Evolutionary conservation across 2,113 vertebrate species (phyloP).

Genomic region (Eleginops maclovinus): DNA sequence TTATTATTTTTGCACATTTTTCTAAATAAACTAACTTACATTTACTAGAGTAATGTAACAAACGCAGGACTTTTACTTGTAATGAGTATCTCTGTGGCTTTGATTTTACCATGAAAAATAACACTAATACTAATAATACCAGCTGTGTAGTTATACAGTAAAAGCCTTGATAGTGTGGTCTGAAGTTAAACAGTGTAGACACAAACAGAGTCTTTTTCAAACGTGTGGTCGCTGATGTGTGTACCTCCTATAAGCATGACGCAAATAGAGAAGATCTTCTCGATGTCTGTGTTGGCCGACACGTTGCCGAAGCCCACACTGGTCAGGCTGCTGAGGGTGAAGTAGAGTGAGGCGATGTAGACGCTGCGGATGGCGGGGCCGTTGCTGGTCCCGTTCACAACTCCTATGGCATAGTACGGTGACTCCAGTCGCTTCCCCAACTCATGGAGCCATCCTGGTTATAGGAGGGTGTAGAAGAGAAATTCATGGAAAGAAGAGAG

Average conservation of each 20-base stretch:
- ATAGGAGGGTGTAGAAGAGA: slow-evolving; percentile 1
- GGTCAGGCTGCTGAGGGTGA: slow-evolving; percentile 98
- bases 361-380: slow-evolving; percentile 93
- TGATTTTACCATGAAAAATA: neutral
- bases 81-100: too few relatives aligned
- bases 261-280: slow-evolving; percentile 99
- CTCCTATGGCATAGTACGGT: slow-evolving; percentile 83
- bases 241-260: slow-evolving; percentile 97
- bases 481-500: neutral
- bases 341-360: slow-evolving; percentile 97
- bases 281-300: slow-evolving; percentile 95
- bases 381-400: slow-evolving; percentile 83
- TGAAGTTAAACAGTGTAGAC: neutral
- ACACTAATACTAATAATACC: neutral
- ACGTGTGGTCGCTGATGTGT: neutral
- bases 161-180: neutral
- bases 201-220: neutral
- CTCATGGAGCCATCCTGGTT: slow-evolving; percentile 96
- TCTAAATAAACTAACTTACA: too few relatives aligned
- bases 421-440: slow-evolving; percentile 94
- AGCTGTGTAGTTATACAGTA: neutral
- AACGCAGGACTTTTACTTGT: too few relatives aligned
- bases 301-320: slow-evolving; percentile 98
- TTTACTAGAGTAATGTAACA: too few relatives aligned
- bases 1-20: too few relatives aligned